Conservation (phyloP, 2,797 vertebrate genomes). For the Channallabes apus region DNA sequence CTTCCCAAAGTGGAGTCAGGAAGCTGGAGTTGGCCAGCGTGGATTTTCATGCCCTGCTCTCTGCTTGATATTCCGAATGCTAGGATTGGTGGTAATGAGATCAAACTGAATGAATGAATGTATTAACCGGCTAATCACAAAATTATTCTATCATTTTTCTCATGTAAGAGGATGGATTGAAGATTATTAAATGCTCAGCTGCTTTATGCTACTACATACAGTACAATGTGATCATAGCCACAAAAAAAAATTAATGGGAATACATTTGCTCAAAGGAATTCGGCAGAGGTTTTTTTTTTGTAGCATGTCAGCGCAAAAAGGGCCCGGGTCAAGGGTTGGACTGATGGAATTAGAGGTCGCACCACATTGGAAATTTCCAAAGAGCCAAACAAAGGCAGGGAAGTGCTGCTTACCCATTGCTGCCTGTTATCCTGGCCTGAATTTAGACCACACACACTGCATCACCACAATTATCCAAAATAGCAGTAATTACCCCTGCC, state of each 20-base stretch:
- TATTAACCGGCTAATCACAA: conserved; percentile 36
- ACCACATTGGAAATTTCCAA: conserved; percentile 23
- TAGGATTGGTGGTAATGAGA: conserved; percentile 33
- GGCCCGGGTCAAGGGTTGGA: conserved; percentile 13
- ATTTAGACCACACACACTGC: conserved; percentile 49
- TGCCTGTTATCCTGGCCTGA: conserved; percentile 53
- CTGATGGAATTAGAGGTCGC: conserved; percentile 15
- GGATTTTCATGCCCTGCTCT: conserved; percentile 20
- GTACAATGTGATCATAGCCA: conserved; percentile 5
- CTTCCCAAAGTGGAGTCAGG: not conserved
- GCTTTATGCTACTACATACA: conserved; percentile 17
- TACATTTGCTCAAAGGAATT: not conserved
- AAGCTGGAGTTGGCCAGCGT: conserved; percentile 15
- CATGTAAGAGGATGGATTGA: conserved; percentile 23
- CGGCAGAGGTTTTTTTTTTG: not conserved
- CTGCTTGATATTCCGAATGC: conserved; percentile 22
- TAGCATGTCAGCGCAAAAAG: conserved; percentile 11
- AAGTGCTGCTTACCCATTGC: conserved; percentile 36
- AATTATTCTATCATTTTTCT: conserved; percentile 35
- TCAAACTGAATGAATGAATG: conserved; percentile 32
- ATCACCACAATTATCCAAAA: conserved; percentile 63
- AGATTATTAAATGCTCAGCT: conserved; percentile 25
- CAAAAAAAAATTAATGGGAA: conserved; percentile 4
- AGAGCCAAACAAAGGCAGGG: conserved; percentile 31
- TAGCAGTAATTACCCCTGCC: conserved; percentile 59